Base-by-base conservation (phyloP, 2,113 vertebrate species). In the Eptesicus fuscus region DNA sequence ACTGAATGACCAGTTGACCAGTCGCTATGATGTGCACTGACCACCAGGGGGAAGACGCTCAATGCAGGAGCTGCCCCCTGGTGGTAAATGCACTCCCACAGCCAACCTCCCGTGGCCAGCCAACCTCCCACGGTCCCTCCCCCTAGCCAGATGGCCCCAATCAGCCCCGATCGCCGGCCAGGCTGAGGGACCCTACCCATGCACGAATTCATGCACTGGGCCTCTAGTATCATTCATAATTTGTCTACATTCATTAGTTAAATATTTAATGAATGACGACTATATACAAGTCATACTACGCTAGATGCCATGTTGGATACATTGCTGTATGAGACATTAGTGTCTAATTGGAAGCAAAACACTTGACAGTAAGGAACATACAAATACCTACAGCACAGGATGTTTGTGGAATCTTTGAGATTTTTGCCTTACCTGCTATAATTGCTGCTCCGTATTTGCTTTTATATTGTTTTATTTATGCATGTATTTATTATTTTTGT, bases 161-260 rank as follows among this genome's bases (percentile, higher is more conserved):
- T 61, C 56, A 61, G 9, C 22, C 23, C 56, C 23, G 4, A 61
- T 61, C 4, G 1, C 23, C 1, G 1, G 56, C 56, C 56, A 61
- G 23, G 23, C 23, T 4, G 10, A 61, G 56, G 56, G 56, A 61
- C 23, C 56, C 56, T 61, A 61, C 56, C 56, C 23, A 4, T 61
- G 56, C 56, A 61, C 7, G 4, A 61, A 61, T 61, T 61, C 23
- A 25, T 61, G 56, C 56, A 61, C 22, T 25, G 10, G 56, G 56
- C 23, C 23, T 61, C 56, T 28, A 61, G 56, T 76, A 86, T 65
- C n/a, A 32, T 42, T 61, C 18, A 83, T 61, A 77, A 83, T 93
- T 91, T 83, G 25, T 93, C 91, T 73, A 65, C 30, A 91, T 77
- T 40, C 23, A 83, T 87, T 92, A 95, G 65, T 73, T 89, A 92